phyloP scores from a whole-genome alignment of 2,113 vertebrate species.

The Coreoperca whiteheadi region DNA sequence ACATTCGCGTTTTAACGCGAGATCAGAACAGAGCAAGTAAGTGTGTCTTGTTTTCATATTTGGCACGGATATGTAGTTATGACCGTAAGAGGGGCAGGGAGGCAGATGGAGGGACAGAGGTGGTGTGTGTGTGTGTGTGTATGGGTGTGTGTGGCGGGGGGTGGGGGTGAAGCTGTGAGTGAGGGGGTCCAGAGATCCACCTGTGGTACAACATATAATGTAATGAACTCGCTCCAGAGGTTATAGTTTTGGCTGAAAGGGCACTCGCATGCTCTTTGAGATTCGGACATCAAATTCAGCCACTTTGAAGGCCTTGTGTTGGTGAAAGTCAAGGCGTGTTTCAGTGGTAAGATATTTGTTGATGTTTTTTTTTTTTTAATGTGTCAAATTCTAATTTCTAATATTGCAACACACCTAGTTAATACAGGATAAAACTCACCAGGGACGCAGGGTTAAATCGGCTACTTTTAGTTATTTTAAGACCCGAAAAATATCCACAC shows the following conservation, averaged over 20 bases:
- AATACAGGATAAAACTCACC: neutral
- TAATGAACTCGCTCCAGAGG: slow-evolving; percentile 19
- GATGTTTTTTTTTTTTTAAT: neutral
- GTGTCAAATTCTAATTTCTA: neutral
- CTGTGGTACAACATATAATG: slow-evolving; percentile 56
- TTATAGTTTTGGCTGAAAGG: neutral
- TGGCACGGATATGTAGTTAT: slow-evolving; percentile 72
- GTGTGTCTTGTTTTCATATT: slow-evolving; percentile 70
- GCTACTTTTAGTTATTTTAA: neutral
- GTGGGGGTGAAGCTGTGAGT: neutral
- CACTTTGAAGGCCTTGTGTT: neutral
- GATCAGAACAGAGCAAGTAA: slow-evolving; percentile 62
- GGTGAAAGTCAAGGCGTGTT: neutral
- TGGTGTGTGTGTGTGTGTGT: neutral
- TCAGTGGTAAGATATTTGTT: neutral
- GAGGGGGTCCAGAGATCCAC: slow-evolving; percentile 55
- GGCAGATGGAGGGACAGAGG: slow-evolving; percentile 1
- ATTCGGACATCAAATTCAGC: neutral
- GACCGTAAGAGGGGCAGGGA: slow-evolving; percentile 20
- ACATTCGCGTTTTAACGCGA: slow-evolving; percentile 51
- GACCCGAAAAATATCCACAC: neutral
- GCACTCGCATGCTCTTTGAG: neutral
- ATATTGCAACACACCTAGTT: neutral
- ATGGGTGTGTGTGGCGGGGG: no score
- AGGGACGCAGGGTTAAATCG: neutral